phyloP scores from a whole-genome alignment of 2,888 invertebrate genomes.

The Acronicta alni region DNA sequence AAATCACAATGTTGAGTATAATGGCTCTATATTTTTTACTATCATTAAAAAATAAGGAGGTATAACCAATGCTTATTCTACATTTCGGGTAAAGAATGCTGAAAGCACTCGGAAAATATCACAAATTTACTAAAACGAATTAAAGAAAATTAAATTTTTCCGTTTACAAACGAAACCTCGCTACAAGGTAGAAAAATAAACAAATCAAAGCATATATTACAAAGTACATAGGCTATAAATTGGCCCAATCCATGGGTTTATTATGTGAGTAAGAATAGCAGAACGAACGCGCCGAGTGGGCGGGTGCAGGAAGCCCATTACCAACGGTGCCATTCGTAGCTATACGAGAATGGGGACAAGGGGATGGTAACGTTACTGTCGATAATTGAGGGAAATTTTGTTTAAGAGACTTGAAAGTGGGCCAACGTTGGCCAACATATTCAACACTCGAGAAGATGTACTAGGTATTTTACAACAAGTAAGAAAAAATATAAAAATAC shows the following conservation, averaged over 20 bases:
- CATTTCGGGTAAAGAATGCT: too few species aligned
- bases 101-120: too few species aligned
- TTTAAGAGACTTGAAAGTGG: slow-evolving; percentile 1
- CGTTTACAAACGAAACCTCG: neutral
- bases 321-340: slow-evolving; percentile 56
- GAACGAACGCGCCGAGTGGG: slow-evolving; percentile 65
- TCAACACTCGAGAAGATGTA: too few species aligned
- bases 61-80: too few species aligned
- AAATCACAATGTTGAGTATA: too few species aligned
- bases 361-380: slow-evolving; percentile 36
- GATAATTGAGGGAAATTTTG: slow-evolving; percentile 48
- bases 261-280: slow-evolving; percentile 70
- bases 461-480: too few species aligned
- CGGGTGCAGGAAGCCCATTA: slow-evolving; percentile 78
- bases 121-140: too few species aligned
- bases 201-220: slow-evolving; percentile 39
- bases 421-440: slow-evolving; percentile 1
- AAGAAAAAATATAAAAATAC: too few species aligned
- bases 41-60: too few species aligned
- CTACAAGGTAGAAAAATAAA: slow-evolving; percentile 7
- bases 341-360: slow-evolving; percentile 10
- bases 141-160: neutral
- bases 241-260: slow-evolving; percentile 63
- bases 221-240: slow-evolving; percentile 58
- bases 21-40: too few species aligned